Conservation (phyloP, 2,797 vertebrate genomes). For the Labeo calbasu region DNA sequence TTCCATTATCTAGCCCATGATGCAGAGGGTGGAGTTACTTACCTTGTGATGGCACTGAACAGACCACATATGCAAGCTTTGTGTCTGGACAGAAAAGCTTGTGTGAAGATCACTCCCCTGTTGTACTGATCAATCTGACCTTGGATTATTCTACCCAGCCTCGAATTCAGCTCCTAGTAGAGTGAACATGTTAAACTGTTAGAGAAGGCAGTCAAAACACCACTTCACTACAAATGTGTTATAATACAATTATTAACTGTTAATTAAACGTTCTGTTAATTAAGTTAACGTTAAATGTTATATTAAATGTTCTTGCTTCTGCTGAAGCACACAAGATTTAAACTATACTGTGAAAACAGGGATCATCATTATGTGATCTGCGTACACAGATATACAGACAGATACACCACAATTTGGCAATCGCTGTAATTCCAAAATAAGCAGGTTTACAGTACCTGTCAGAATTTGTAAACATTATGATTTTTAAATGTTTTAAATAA, state of each 20-base stretch:
- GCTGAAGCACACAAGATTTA: neutral
- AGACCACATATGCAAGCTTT: slow-evolving; percentile 90
- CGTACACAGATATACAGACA: neutral
- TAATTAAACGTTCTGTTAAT: no score
- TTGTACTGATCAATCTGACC: slow-evolving; percentile 93
- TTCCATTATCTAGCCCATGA: neutral
- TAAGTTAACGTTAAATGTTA: no score
- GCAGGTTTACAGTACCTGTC: neutral
- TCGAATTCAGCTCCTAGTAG: slow-evolving; percentile 83
- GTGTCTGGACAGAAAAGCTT: slow-evolving; percentile 90
- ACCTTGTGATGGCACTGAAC: slow-evolving; percentile 93
- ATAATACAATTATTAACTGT: neutral
- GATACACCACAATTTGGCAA: neutral
- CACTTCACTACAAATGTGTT: neutral
- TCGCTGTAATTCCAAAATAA: neutral
- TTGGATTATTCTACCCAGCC: slow-evolving; percentile 87
- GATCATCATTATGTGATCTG: neutral
- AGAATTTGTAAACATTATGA: no score
- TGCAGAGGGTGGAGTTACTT: slow-evolving; percentile 33
- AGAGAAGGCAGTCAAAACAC: neutral
- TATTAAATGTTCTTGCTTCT: neutral
- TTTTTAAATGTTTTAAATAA: no score
- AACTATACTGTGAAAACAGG: neutral
- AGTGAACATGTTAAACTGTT: neutral
- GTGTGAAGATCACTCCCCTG: slow-evolving; percentile 90